Percentiles rank a stretch among this genome's conserved stretches.
phyloP scores from a whole-genome alignment of 2,113 vertebrate genomes.

The Verasper variegatus region DNA sequence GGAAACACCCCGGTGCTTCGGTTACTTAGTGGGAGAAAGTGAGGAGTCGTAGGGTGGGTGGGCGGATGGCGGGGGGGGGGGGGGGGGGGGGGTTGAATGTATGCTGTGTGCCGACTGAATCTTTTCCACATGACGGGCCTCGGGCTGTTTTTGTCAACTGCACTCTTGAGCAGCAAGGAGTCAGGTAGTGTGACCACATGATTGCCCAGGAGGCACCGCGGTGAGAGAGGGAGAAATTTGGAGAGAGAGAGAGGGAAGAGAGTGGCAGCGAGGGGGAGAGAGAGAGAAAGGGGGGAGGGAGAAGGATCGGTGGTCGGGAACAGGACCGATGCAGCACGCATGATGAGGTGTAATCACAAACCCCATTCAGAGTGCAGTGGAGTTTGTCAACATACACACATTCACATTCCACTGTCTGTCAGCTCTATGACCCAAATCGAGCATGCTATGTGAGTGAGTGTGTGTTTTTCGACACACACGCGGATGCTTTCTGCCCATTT shows the following conservation, averaged over 20 bases:
- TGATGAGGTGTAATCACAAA: constrained; percentile 84
- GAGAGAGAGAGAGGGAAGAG: constrained; percentile 32
- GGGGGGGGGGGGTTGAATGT: constrained; percentile 48
- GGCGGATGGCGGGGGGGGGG: constrained; percentile 5
- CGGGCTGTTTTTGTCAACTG: constrained; percentile 85
- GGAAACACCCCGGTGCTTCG: constrained; percentile 72
- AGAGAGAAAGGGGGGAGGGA: constrained; percentile 27
- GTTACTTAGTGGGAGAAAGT: constrained; percentile 72
- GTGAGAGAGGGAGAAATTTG: constrained; percentile 57
- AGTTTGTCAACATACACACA: constrained; percentile 84
- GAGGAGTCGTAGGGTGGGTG: constrained; percentile 43
- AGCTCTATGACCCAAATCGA: constrained; percentile 78
- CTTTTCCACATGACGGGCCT: constrained; percentile 85
- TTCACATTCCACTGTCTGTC: constrained; percentile 81
- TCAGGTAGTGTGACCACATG: constrained; percentile 86
- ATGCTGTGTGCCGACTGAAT: constrained; percentile 79
- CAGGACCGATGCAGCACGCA: constrained; percentile 65
- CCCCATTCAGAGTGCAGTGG: constrained; percentile 79
- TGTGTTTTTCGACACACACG: constrained; percentile 26
- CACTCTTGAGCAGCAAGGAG: constrained; percentile 82
- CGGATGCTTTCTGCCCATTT: constrained; percentile 65
- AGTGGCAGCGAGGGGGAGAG: neutral
- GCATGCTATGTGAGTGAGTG: constrained; percentile 52
- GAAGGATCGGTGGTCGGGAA: constrained; percentile 53
- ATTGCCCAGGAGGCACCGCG: constrained; percentile 81